Evolutionary conservation across 64 coral and sea anemone species (phyloP).

Genomic region (Actinia equina): DNA sequence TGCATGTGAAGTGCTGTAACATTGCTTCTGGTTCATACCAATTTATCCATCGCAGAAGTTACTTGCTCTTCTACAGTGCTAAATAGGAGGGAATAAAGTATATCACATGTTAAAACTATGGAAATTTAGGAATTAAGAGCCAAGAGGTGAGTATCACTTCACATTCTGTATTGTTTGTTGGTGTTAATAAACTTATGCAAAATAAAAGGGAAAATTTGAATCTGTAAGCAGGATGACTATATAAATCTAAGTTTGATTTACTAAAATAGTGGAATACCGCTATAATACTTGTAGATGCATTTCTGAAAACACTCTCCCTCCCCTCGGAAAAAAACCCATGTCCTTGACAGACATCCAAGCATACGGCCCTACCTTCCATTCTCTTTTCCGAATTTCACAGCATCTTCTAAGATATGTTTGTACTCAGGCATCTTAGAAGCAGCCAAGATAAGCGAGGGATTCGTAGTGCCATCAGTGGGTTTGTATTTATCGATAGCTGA

Average conservation of each 20-base stretch:
- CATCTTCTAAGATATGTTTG: slow-evolving; percentile 73
- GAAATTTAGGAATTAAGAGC: too few relatives aligned
- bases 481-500: slow-evolving; percentile 81
- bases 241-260: too few relatives aligned
- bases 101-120: not conserved
- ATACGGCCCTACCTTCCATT: slow-evolving; percentile 91
- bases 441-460: slow-evolving; percentile 84
- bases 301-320: too few relatives aligned
- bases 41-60: slow-evolving; percentile 78
- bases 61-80: slow-evolving; percentile 84
- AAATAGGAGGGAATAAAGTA: not conserved
- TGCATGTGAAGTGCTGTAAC: too few relatives aligned
- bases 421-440: slow-evolving; percentile 95
- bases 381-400: slow-evolving; percentile 79
- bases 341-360: not conserved
- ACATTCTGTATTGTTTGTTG: too few relatives aligned
- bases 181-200: too few relatives aligned
- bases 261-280: too few relatives aligned
- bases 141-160: too few relatives aligned
- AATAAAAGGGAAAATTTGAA: too few relatives aligned
- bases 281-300: too few relatives aligned
- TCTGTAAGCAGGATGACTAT: too few relatives aligned
- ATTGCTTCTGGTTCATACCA: slow-evolving; percentile 32
- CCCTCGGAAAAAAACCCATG: too few relatives aligned
- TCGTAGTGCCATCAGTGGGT: slow-evolving; percentile 95